Conservation (phyloP, 2,797 vertebrate genomes). For the Lutra lutra region DNA sequence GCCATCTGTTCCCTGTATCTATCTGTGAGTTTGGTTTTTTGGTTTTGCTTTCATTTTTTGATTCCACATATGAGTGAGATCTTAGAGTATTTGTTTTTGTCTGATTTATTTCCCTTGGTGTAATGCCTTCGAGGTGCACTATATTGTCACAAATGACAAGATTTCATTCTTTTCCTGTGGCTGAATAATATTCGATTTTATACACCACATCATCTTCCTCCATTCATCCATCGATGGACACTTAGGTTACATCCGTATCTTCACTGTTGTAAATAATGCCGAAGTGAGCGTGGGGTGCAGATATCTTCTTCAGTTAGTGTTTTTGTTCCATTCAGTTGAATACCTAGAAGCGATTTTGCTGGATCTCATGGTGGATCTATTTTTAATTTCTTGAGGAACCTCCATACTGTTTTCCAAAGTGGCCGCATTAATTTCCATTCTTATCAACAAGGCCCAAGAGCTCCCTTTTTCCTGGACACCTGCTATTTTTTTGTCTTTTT, state of each 20-base stretch:
- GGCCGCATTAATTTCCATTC: neutral
- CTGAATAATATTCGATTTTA: neutral
- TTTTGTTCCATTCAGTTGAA: neutral
- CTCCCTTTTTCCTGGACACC: neutral
- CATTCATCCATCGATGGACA: neutral
- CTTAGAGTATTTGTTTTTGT: neutral
- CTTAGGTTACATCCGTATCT: neutral
- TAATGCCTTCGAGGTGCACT: neutral
- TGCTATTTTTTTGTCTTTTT: neutral
- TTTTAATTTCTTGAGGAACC: neutral
- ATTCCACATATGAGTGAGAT: neutral
- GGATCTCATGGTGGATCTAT: neutral
- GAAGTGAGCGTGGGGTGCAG: neutral
- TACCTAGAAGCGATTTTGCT: neutral
- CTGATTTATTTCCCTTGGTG: neutral
- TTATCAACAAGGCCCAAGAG: neutral
- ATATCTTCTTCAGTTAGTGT: neutral
- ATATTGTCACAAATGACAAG: neutral
- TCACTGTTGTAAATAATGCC: neutral
- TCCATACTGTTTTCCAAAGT: neutral
- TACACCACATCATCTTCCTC: neutral
- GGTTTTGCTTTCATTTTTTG: neutral
- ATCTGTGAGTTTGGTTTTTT: neutral
- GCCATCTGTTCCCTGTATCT: neutral
- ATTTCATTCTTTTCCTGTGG: neutral